Base-by-base conservation (phyloP, 2,888 invertebrate genomes). In the Crepidodera aurea region DNA sequence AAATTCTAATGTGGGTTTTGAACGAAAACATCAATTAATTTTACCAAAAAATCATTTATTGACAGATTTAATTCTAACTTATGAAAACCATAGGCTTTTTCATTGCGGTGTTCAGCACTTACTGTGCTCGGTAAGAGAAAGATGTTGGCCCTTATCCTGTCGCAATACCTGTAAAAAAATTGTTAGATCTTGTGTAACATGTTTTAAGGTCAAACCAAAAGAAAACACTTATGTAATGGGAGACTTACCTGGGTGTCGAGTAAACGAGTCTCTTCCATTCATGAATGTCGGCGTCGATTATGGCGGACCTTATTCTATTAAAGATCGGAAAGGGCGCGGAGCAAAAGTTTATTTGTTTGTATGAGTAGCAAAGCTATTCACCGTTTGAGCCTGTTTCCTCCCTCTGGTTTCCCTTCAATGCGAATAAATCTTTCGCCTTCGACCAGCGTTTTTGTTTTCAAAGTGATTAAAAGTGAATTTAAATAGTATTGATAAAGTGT, bases 231-330 rank as follows among this genome's bases (percentile, higher is more conserved):
- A 62, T 48, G 32, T 56, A 12, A 62, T 56, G 56, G 56, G 63
- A 15, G 25, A 56, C 22, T 59, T 66, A 27, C 64, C 66, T 7
- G 19, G 34, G 13, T 16, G 25, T n/a, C 51, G 65, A 37, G 62
- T 67, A 13, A 13, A 46, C 7, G 22, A 53, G 5, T 62, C 40
- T 27, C 44, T 37, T 27, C 63, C 65, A 1, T 67, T 67, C 18
- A 37, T 51, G 16, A 62, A 48, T 34, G 54, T 51, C 8, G 62
- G 66, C 10, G 58, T 64, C 13, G 55, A 64, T 22, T 64, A 63
- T 22, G 56, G 53, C 15, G 64, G 64, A 37, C 61, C 64, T 10
- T 55, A 62, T 46, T 12, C 53, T 42, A 59, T 66, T 40, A 65
- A 60, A 19, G 56, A 60, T 39, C 50, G 42, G 29, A 15, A 15